Conservation (phyloP, 2,113 vertebrate species). For the Egretta garzetta region DNA sequence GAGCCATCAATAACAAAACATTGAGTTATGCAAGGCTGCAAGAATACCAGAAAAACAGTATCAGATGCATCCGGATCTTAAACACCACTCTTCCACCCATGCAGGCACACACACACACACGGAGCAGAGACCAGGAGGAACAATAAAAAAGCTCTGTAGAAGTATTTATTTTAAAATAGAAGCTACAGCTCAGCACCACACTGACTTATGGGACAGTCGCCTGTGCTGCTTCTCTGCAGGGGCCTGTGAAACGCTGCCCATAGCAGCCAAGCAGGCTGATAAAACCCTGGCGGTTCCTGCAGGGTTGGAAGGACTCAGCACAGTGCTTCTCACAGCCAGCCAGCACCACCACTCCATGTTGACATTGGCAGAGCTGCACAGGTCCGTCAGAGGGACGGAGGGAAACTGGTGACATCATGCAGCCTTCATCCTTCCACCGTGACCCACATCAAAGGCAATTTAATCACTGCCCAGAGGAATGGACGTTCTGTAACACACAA, state of each 20-base stretch:
- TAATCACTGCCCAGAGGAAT: slow-evolving; percentile 48
- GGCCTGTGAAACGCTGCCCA: not conserved
- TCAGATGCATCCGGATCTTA: not conserved
- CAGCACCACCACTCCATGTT: slow-evolving; percentile 6
- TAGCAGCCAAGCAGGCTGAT: not conserved
- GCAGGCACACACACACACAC: not conserved
- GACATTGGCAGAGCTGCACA: slow-evolving; percentile 42
- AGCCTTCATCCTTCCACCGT: slow-evolving; percentile 31
- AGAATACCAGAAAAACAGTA: not conserved
- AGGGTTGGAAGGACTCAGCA: slow-evolving; percentile 22
- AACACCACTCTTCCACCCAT: not conserved
- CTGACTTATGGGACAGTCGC: not conserved
- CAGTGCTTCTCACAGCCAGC: not conserved
- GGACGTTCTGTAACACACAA: slow-evolving; percentile 43
- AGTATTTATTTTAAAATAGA: slow-evolving; percentile 8
- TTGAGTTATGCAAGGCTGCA: not conserved
- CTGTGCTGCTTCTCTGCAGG: not conserved
- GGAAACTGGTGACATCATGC: slow-evolving; percentile 57
- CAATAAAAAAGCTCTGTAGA: not conserved
- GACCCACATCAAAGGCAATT: slow-evolving; percentile 63
- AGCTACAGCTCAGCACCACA: not conserved
- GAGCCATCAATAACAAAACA: not conserved
- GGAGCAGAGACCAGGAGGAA: not conserved
- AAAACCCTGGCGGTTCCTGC: not conserved
- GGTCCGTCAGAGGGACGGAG: not conserved